phyloP scores from a whole-genome alignment of 2,888 invertebrate species.

The Cheilosia urbana region DNA sequence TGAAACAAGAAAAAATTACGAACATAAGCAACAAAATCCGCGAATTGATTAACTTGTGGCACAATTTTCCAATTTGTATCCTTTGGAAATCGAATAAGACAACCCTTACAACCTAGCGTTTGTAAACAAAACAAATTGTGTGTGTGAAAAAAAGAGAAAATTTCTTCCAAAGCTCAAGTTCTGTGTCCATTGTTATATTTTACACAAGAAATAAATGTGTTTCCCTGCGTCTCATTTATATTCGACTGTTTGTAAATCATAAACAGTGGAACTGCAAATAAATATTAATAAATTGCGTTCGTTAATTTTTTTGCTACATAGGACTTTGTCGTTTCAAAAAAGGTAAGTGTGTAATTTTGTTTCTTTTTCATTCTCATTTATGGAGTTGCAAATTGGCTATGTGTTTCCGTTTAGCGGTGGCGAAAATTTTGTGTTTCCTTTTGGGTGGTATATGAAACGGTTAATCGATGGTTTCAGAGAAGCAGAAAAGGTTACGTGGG shows the following conservation, averaged over 20 bases:
- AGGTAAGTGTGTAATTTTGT: conserved; percentile 47
- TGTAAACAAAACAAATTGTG: conserved; percentile 72
- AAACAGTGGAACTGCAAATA: conserved; percentile 59
- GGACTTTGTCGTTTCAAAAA: conserved; percentile 64
- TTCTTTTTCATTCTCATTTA: conserved; percentile 34
- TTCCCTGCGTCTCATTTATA: conserved; percentile 38
- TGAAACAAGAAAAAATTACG: conserved; percentile 47
- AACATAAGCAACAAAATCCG: conserved; percentile 45
- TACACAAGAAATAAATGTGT: conserved; percentile 69
- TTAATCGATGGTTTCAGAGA: conserved; percentile 47
- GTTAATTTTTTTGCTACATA: conserved; percentile 54
- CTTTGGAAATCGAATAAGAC: conserved; percentile 32
- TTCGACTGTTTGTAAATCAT: conserved; percentile 68
- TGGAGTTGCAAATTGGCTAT: conserved; percentile 40
- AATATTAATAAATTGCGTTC: conserved; percentile 55
- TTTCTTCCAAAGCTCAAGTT: conserved; percentile 67
- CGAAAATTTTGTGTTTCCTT: conserved; percentile 47
- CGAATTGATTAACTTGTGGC: conserved; percentile 44
- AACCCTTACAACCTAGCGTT: conserved; percentile 53
- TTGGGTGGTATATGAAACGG: conserved; percentile 46
- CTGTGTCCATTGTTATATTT: conserved; percentile 72
- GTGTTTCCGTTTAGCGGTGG: conserved; percentile 44
- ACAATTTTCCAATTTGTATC: conserved; percentile 37
- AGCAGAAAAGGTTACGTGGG: conserved; percentile 57
- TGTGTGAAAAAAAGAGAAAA: conserved; percentile 53